Conservation (phyloP, 37 sponge, comb jelly and placozoan genomes). For the Trichoplax adhaerens region DNA sequence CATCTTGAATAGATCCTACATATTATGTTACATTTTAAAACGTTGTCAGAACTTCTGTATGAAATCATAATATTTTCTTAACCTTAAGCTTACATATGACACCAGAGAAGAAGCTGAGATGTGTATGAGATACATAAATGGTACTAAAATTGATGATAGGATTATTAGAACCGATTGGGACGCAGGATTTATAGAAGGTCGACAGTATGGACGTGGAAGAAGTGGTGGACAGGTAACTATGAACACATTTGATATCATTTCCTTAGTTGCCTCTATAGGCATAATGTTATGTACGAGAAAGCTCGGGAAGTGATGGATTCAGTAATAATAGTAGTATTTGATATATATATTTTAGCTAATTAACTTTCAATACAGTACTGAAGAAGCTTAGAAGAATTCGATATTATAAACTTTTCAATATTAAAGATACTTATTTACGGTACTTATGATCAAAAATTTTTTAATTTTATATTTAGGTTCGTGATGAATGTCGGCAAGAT, state of each 20-base stretch:
- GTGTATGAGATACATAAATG: slow-evolving; percentile 63
- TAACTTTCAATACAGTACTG: not conserved
- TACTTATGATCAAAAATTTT: not conserved
- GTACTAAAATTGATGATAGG: slow-evolving; percentile 90
- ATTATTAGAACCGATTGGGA: slow-evolving; percentile 91
- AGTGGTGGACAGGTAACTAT: slow-evolving; percentile 78
- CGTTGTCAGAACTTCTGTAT: too few relatives aligned
- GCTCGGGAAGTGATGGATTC: too few relatives aligned
- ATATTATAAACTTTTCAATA: not conserved
- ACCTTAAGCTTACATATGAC: slow-evolving; percentile 35
- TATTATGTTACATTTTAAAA: too few relatives aligned
- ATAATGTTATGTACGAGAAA: too few relatives aligned
- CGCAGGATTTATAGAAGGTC: slow-evolving; percentile 84
- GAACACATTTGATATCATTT: too few relatives aligned
- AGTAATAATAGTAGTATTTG: too few relatives aligned
- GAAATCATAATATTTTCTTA: too few relatives aligned
- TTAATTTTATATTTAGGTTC: slow-evolving; percentile 33
- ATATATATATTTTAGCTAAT: too few relatives aligned
- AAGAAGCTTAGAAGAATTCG: not conserved
- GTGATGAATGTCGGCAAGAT: slow-evolving; percentile 83
- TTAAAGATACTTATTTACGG: not conserved
- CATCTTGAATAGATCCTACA: too few relatives aligned
- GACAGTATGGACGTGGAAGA: slow-evolving; percentile 91
- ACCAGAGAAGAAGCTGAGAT: slow-evolving; percentile 50
- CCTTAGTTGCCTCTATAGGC: too few relatives aligned